phyloP scores from a whole-genome alignment of 2,888 invertebrate species.

The Eristalis tenax region DNA sequence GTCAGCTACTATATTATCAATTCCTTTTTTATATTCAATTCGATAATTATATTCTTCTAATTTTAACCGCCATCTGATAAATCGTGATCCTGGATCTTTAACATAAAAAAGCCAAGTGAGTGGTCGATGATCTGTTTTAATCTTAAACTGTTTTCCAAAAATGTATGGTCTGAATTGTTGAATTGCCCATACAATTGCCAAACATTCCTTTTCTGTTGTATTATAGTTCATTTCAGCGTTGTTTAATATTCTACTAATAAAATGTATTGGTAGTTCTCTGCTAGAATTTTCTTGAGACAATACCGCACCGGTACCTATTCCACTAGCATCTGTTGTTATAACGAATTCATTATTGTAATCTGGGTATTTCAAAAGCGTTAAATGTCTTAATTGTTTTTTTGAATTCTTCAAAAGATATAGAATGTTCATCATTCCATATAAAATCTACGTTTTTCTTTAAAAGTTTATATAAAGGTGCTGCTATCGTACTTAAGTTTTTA shows the following conservation, averaged over 20 bases:
- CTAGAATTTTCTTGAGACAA: not conserved
- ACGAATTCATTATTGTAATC: conserved; percentile 14
- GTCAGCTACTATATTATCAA: not conserved
- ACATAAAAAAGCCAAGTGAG: not conserved
- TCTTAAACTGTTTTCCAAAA: conserved; percentile 9
- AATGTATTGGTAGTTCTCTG: conserved; percentile 6
- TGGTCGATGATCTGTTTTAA: conserved; percentile 2
- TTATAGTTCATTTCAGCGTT: not conserved
- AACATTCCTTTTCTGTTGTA: conserved; percentile 1
- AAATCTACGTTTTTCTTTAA: conserved; percentile 51
- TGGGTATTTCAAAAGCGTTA: conserved; percentile 18
- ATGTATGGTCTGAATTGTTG: conserved; percentile 14
- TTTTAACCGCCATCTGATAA: not conserved
- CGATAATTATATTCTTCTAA: not conserved
- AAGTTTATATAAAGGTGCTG: conserved; percentile 60
- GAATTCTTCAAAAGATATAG: conserved; percentile 30
- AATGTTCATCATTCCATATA: conserved; percentile 39
- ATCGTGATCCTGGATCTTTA: conserved; percentile 1
- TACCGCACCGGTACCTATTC: not conserved
- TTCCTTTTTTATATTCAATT: conserved; percentile 2
- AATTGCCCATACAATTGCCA: conserved; percentile 5
- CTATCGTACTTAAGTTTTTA: too few species aligned
- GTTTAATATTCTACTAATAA: conserved; percentile 24
- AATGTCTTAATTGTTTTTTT: conserved; percentile 38
- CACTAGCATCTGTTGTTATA: conserved; percentile 30